These are phyloP conservation scores for Chroicocephalus ridibundus DNA, from an alignment of 2,113 vertebrate genomes.

Conservation along the genomic window DNA sequence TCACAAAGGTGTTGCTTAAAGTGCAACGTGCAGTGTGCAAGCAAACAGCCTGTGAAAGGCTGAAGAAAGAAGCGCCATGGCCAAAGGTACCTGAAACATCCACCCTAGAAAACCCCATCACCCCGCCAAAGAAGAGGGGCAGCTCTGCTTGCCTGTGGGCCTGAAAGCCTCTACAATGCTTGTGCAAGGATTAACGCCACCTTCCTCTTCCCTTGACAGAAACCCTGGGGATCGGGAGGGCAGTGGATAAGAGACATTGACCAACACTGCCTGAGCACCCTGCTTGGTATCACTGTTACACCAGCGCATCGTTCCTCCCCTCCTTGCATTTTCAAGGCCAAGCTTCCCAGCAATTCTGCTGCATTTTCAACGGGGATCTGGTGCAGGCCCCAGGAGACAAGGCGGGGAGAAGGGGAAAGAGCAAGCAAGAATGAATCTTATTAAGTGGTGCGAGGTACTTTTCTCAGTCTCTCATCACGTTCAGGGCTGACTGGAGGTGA, in stretches of 20 bases:
- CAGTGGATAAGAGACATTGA: background rate
- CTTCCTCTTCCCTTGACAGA: background rate
- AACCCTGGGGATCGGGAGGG: background rate
- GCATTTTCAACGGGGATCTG: background rate
- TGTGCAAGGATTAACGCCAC: background rate
- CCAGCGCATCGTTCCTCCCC: background rate
- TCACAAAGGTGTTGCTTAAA: background rate
- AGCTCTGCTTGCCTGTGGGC: background rate
- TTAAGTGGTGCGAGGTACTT: background rate
- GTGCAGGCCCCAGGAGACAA: background rate
- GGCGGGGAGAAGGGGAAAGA: background rate
- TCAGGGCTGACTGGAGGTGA: background rate
- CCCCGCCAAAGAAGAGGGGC: background rate
- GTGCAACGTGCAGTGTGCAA: background rate
- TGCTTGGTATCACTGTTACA: background rate
- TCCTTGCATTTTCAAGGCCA: background rate
- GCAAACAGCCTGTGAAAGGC: background rate
- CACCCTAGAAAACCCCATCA: background rate
- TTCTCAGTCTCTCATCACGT: background rate
- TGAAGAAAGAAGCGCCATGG: background rate
- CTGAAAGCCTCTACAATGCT: background rate
- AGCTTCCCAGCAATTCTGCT: background rate
- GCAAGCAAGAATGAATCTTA: background rate
- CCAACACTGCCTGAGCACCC: background rate
- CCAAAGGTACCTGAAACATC: background rate